A percentile compares a stretch with the other conserved stretches of the same genome.
phyloP scores from a whole-genome alignment of 2,888 invertebrate species.

The Drosophila leonis region DNA sequence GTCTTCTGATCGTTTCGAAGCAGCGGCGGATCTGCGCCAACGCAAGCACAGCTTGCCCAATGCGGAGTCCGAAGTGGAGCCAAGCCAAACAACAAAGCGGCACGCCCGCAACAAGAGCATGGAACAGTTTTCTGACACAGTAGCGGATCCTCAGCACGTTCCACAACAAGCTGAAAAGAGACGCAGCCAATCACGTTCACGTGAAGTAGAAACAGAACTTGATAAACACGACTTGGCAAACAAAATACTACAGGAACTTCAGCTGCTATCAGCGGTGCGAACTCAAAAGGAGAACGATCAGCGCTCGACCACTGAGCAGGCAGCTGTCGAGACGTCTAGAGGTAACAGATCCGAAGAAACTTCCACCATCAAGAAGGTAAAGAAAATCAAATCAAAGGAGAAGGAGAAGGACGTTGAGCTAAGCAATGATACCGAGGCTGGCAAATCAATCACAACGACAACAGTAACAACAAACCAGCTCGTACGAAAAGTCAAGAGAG shows the following conservation, averaged over 20 bases:
- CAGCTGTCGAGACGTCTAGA: constrained; percentile 9
- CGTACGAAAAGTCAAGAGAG: constrained; percentile 80
- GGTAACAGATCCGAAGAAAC: constrained; percentile 48
- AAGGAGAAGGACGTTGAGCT: constrained; percentile 58
- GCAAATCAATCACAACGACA: constrained; percentile 24
- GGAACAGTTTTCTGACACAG: constrained; percentile 72
- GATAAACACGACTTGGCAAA: constrained; percentile 83
- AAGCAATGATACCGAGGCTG: constrained; percentile 38
- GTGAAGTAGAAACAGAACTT: constrained; percentile 65
- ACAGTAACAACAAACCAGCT: constrained; percentile 52
- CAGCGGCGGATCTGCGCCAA: constrained; percentile 54
- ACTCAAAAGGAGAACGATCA: constrained; percentile 73
- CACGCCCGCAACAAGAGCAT: constrained; percentile 84
- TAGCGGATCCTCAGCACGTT: constrained; percentile 4
- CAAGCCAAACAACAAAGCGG: constrained; percentile 41
- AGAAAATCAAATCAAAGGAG: constrained; percentile 80
- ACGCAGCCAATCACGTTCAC: constrained; percentile 73
- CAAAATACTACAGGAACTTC: constrained; percentile 84
- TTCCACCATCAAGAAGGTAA: constrained; percentile 73
- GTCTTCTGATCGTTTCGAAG: constrained; percentile 84
- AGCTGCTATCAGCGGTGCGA: constrained; percentile 81
- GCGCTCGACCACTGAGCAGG: neutral
- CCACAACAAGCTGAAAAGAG: constrained; percentile 47
- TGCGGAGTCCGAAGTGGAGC: constrained; percentile 42
- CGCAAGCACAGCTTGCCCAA: constrained; percentile 71